Conservation (phyloP, 2,797 vertebrate species). For the Cacajao melanocephalus region DNA sequence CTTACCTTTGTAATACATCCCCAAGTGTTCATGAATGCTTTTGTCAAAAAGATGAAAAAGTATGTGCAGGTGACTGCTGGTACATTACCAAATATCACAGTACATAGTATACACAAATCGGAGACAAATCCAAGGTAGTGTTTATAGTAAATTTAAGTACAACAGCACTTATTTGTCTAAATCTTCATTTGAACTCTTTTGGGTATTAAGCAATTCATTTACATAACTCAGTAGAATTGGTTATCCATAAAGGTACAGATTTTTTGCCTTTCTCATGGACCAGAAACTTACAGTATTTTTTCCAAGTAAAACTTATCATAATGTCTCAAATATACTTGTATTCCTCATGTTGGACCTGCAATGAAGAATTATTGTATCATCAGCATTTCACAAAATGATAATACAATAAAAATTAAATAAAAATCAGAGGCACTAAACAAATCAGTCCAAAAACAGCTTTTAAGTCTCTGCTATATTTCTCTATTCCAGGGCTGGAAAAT, state of each 20-base stretch:
- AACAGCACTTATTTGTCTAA: background rate
- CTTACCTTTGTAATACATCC: background rate
- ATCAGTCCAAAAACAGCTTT: background rate
- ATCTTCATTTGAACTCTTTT: background rate
- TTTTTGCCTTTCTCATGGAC: background rate
- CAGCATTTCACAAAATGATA: background rate
- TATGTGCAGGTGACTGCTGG: background rate
- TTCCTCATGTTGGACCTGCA: background rate
- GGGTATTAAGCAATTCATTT: background rate
- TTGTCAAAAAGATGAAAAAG: background rate
- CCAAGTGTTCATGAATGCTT: background rate
- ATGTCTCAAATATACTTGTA: background rate
- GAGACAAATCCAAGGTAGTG: background rate
- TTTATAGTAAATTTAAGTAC: background rate
- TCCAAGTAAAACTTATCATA: background rate
- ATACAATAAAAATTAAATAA: too few relatives aligned
- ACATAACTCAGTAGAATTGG: background rate
- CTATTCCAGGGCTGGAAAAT: background rate
- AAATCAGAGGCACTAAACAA: background rate
- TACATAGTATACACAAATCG: background rate
- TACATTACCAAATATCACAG: background rate
- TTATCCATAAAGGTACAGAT: background rate
- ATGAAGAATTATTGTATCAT: background rate
- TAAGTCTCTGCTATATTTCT: background rate
- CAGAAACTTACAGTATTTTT: background rate